Conservation (phyloP, 2,888 invertebrate species). For the Baronia brevicornis region DNA sequence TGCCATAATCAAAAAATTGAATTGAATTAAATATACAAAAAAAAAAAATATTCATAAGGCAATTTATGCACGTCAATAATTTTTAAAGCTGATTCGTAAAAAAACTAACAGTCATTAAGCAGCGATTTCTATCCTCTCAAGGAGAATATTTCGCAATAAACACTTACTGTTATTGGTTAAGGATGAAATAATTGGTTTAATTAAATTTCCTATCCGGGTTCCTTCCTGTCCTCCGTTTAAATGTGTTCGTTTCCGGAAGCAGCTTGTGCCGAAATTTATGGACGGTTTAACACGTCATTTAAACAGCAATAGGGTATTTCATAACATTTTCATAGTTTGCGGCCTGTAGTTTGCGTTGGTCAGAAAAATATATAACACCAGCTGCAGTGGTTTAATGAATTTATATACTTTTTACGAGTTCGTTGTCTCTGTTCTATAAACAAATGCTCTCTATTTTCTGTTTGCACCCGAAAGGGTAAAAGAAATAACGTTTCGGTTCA, state of each 20-base stretch:
- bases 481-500: conserved; percentile 44
- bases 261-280: conserved; percentile 12
- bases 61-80: no score
- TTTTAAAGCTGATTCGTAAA: no score
- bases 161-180: conserved; percentile 8
- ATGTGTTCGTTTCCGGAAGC: conserved; percentile 10
- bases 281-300: not conserved
- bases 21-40: no score
- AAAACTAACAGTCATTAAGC: conserved; percentile 8
- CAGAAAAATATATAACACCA: conserved; percentile 18
- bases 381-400: conserved; percentile 32
- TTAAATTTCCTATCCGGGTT: conserved; percentile 23
- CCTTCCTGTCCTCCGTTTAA: conserved; percentile 28
- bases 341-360: conserved; percentile 8
- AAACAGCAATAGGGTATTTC: no score
- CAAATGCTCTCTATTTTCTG: conserved; percentile 45
- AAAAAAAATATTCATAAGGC: no score
- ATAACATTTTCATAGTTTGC: conserved; percentile 8
- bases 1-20: no score
- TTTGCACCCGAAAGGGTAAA: conserved; percentile 37
- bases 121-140: conserved; percentile 9
- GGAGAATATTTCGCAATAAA: no score
- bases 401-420: conserved; percentile 63
- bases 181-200: conserved; percentile 12
- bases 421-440: conserved; percentile 66